These are phyloP conservation scores for Euplagia quadripunctaria DNA, from an alignment of 2,888 invertebrate species.

Conservation along the genomic window DNA sequence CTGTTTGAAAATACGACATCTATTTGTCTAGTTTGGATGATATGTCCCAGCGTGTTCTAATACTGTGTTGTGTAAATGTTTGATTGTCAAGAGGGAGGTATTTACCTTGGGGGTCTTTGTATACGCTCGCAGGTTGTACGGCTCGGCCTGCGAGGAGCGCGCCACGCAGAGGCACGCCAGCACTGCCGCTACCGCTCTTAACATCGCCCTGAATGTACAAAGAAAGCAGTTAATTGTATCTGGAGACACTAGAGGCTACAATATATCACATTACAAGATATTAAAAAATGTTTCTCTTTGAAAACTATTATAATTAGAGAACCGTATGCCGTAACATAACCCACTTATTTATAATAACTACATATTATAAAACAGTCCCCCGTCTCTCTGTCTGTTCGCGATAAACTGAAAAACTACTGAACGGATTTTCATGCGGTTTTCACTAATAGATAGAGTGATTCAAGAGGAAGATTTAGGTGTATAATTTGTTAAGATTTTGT, in stretches of 20 bases:
- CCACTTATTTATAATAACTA: no score
- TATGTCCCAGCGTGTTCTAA: conserved; percentile 35
- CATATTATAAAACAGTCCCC: no score
- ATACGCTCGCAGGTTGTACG: conserved; percentile 70
- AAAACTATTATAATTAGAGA: not conserved
- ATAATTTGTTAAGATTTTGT: no score
- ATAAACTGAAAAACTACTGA: no score
- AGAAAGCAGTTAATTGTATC: conserved; percentile 31
- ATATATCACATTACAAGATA: not conserved
- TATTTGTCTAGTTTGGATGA: conserved; percentile 36
- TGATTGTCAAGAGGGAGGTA: conserved; percentile 38
- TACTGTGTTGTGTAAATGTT: conserved; percentile 38
- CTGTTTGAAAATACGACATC: conserved; percentile 35
- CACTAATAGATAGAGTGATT: no score
- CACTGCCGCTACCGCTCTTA: conserved; percentile 79
- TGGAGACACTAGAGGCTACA: conserved; percentile 19
- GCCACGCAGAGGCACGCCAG: conserved; percentile 85
- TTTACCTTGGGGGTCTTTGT: conserved; percentile 74
- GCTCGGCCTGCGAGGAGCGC: conserved; percentile 79
- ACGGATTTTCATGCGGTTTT: no score
- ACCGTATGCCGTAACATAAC: no score
- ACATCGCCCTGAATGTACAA: conserved; percentile 82
- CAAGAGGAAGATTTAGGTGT: no score
- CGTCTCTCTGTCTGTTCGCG: no score
- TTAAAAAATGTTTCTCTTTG: not conserved